phyloP scores from a whole-genome alignment of 2,113 vertebrate genomes.

The Choloepus hoffmanni region DNA sequence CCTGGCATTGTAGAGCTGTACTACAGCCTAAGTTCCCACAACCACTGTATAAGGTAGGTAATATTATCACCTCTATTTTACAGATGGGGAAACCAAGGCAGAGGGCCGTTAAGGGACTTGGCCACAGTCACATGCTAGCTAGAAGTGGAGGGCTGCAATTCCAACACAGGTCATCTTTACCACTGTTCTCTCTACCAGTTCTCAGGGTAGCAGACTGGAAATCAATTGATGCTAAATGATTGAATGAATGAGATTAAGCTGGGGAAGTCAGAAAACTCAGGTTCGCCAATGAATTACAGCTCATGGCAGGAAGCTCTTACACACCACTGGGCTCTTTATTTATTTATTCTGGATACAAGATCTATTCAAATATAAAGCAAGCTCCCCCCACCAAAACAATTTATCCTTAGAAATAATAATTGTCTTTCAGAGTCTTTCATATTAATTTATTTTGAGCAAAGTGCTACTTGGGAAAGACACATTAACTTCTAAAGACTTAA shows the following conservation, averaged over 20 bases:
- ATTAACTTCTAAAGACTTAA: not conserved
- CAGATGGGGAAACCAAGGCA: not conserved
- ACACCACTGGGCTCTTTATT: not conserved
- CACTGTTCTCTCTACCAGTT: not conserved
- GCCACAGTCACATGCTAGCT: not conserved
- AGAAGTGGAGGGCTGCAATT: not conserved
- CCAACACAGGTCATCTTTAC: not conserved
- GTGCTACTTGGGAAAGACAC: not conserved
- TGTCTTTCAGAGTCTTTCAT: not conserved
- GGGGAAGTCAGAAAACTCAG: not conserved
- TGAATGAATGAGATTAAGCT: not conserved
- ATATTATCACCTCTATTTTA: not conserved
- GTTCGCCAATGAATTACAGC: not conserved
- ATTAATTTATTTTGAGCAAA: conserved; percentile 18
- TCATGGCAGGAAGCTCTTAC: not conserved
- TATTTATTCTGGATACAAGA: not conserved
- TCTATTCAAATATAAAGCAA: conserved; percentile 3
- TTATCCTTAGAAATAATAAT: not conserved
- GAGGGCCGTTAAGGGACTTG: not conserved
- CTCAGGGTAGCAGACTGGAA: not conserved
- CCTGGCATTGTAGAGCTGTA: not conserved
- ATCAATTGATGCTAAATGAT: not conserved
- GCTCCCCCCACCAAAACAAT: not conserved
- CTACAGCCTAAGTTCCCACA: not conserved
- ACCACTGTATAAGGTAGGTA: not conserved